These are phyloP conservation scores for Styela plicata DNA, from an alignment of 23 tunicate genomes.

Conservation along the genomic window DNA sequence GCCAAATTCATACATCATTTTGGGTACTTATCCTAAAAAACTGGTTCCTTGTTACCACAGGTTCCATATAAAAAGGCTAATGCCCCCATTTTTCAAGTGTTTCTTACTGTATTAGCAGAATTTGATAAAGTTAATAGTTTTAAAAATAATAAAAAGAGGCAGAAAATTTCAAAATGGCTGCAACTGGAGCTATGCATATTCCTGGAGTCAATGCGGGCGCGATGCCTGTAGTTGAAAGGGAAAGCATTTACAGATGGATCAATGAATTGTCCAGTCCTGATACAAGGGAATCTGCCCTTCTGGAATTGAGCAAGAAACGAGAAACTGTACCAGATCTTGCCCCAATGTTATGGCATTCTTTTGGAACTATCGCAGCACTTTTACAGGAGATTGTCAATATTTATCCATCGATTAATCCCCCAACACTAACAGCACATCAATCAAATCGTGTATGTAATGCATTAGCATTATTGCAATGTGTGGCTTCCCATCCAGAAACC, in stretches of 20 bases:
- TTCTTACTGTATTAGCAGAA: too few species aligned
- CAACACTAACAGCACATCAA: constrained; percentile 89
- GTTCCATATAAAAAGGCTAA: too few species aligned
- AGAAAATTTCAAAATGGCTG: constrained; percentile 5
- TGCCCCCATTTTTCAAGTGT: too few species aligned
- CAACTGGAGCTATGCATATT: constrained; percentile 12
- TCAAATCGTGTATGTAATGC: constrained; percentile 99
- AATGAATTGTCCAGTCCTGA: constrained; percentile 94
- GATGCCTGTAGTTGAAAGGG: constrained; percentile 86
- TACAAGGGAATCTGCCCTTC: constrained; percentile 89
- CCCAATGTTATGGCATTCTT: constrained; percentile 99
- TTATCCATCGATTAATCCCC: constrained; percentile 89
- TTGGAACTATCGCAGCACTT: constrained; percentile 89
- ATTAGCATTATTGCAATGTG: constrained; percentile 93
- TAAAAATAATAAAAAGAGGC: too few species aligned
- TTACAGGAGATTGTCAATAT: constrained; percentile 92
- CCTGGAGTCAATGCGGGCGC: constrained; percentile 10
- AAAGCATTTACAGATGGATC: constrained; percentile 98
- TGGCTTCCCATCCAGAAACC: constrained; percentile 98
- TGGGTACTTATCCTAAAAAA: too few species aligned
- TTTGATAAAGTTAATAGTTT: too few species aligned
- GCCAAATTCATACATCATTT: too few species aligned
- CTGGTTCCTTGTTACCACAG: too few species aligned
- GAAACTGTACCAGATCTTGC: constrained; percentile 96
- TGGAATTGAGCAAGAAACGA: constrained; percentile 92